Conservation (phyloP, 1,140 invertebrate genomes). For the Heliothis virescens region DNA sequence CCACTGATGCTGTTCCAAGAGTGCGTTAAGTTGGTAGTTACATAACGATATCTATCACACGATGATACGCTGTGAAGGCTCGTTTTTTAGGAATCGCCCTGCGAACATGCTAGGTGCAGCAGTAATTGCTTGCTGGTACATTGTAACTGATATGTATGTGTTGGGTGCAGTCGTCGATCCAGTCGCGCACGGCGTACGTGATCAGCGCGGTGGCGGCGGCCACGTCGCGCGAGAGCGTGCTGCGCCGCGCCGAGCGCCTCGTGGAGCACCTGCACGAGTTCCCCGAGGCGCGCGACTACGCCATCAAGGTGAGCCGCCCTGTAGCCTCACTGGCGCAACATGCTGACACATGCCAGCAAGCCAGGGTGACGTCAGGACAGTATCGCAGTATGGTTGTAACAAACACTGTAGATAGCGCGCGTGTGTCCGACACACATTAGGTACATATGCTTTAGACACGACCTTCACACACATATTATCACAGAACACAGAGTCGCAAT, state of each 20-base stretch:
- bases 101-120: too few species aligned
- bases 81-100: too few species aligned
- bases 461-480: too few species aligned
- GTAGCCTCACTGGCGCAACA: neutral
- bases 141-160: neutral
- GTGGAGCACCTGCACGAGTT: conserved; percentile 90
- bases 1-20: neutral
- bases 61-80: neutral
- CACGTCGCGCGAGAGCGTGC: conserved; percentile 86
- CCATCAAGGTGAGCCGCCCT: conserved; percentile 88
- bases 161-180: conserved; percentile 86
- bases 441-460: too few species aligned
- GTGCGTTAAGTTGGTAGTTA: conserved; percentile 4
- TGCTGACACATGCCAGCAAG: too few species aligned
- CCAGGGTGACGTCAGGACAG: too few species aligned
- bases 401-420: too few species aligned
- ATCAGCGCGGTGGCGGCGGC: conserved; percentile 88
- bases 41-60: neutral
- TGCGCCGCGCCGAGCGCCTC: conserved; percentile 89
- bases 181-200: conserved; percentile 89
- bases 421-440: too few species aligned
- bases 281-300: conserved; percentile 90
- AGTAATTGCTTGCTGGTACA: too few species aligned
- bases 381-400: too few species aligned
- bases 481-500: too few species aligned